Base-by-base conservation (phyloP, 37 sponge, comb jelly and placozoan genomes). In the Crambe crambe region DNA sequence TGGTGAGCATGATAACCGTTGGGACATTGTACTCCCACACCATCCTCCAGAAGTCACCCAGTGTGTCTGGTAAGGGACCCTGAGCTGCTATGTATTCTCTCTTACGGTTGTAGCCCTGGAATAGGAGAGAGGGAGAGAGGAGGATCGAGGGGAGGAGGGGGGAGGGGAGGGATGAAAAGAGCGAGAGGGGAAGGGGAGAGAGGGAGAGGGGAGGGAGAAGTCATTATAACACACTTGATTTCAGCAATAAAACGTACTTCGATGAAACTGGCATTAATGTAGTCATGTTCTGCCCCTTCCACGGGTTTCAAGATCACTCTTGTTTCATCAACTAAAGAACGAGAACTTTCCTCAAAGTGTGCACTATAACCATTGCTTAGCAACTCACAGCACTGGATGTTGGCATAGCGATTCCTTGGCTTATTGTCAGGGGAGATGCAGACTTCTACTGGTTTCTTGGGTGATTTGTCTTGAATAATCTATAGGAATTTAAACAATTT, bases 11-110 rank as follows among this genome's bases (percentile, higher is more conserved):
- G 70, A 95, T 89, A 47, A 95, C 81, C 37, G 85, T 68, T 63
- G 69, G 47, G 27, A 71, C 63, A 2, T 80, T 77, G 58, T 87
- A 61, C 74, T 95, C 89, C 91, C 91, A 95, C 18, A 95, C 70
- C 84, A 95, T 84, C 70, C 87, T 42, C 95, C 95, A 95, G 91
- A 95, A 91, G 74, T 90, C 95, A 36, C 75, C 87, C n/a, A 89
- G 72, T 1, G 95, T 95, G 70, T 81, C 85, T 21, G 87, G 87
- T 34, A 91, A 69, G 31, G 95, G 95, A 47, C 94, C 94, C 74
- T 96, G 97, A 9, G 94, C 60, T 29, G 97, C 94, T 41, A 96
- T 93, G 84, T 87, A 96, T 86, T 93, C 93, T 59, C 68, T 89
- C 58, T 76, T 67, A 37, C 80, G 42, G 72, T 89, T 88, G 72